phyloP scores from a whole-genome alignment of 2,797 vertebrate genomes.

The Halcyon chelicuti region DNA sequence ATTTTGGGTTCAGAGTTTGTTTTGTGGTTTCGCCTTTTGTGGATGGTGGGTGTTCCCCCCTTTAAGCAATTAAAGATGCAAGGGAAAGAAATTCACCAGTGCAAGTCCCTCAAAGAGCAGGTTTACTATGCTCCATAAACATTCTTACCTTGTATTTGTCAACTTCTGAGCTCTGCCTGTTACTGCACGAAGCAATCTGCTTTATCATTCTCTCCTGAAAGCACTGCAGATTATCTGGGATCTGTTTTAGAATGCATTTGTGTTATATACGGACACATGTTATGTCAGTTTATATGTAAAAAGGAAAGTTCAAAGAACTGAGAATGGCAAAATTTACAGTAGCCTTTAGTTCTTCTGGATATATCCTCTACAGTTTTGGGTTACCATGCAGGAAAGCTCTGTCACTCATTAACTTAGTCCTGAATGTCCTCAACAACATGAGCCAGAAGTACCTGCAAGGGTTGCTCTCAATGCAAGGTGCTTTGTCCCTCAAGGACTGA shows the following conservation, averaged over 20 bases:
- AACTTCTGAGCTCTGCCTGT: background rate
- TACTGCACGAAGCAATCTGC: background rate
- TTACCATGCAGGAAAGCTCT: background rate
- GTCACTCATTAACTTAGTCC: slow-evolving; percentile 13
- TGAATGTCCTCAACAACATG: background rate
- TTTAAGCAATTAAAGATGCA: background rate
- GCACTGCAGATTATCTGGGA: background rate
- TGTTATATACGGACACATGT: background rate
- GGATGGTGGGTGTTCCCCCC: background rate
- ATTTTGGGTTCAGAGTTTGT: slow-evolving; percentile 1
- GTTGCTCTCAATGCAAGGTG: background rate
- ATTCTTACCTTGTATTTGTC: background rate
- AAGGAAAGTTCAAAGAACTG: background rate
- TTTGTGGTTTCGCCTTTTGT: background rate
- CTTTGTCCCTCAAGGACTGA: background rate
- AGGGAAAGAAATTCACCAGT: background rate
- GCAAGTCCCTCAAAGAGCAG: background rate
- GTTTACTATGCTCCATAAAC: background rate
- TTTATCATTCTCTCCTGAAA: background rate
- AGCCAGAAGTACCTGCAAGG: background rate
- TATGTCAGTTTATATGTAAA: background rate
- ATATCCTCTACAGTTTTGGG: background rate
- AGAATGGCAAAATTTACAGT: background rate
- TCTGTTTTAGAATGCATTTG: background rate
- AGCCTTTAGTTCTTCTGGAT: background rate